Base-by-base conservation (phyloP, 2,113 vertebrate species). In the Epinephelus fuscoguttatus region DNA sequence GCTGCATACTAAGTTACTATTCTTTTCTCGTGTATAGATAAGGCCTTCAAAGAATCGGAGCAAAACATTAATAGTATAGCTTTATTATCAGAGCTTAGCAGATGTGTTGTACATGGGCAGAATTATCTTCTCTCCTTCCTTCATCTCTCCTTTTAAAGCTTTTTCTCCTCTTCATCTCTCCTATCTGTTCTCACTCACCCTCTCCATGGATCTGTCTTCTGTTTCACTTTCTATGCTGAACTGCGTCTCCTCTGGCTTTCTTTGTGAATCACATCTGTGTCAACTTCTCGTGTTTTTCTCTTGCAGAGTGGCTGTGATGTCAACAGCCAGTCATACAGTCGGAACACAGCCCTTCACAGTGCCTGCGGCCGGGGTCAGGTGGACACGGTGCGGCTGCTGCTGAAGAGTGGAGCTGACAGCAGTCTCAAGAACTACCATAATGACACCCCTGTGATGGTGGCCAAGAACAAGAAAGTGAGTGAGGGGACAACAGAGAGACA, bases 351-450 rank as follows among this genome's bases (percentile, higher is more conserved):
- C 0, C 92, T 98, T 72, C 97, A 98, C 76, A 94, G 94, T 0
- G 96, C 97, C 4, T 96, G 96, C 2, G 97, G 97, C 18, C 94
- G 97, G 23, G 97, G 96, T 12, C 96, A 97, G 55, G 90, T 96
- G 64, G 97, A 97, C 40, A 95, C 95, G 0, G 95, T 96, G 66
- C 86, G 96, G 6, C 87, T 95, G 9, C 93, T 98, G 80, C 93
- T 98, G 53, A 96, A 95, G 70, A 97, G 94, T 13, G 97, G 97
- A 19, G 97, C 97, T 0, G 96, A 98, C 92, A 95, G 96, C 63
- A 96, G 96, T 82, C 91, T 98, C 74, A 98, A 98, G 93, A 98
- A 98, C 92, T 96, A 96, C 57, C 97, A 98, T 91, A 98, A 98
- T 0, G 97, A 98, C 93, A 98, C 97, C 0, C 95, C 97, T 0